These are phyloP conservation scores for Morone saxatilis DNA, from an alignment of 2,113 vertebrate species.

Conservation along the genomic window DNA sequence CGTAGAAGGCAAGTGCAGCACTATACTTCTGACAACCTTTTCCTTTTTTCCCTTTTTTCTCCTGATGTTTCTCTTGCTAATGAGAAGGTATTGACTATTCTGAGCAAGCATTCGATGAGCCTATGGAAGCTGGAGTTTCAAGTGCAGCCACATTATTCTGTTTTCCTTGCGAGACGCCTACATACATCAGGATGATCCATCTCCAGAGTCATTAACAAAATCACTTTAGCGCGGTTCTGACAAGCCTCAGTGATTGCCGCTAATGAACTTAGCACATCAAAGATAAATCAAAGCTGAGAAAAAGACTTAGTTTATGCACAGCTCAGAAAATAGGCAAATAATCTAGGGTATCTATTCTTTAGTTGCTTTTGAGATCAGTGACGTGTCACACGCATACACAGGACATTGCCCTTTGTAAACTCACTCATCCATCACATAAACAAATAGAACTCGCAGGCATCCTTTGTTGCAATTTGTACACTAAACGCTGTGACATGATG, in stretches of 20 bases:
- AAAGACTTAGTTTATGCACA: conserved; percentile 57
- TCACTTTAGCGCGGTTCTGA: conserved; percentile 81
- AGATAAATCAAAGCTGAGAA: conserved; percentile 81
- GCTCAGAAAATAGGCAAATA: conserved; percentile 58
- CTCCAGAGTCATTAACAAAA: conserved; percentile 83
- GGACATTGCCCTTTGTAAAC: conserved; percentile 24
- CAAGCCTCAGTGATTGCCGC: conserved; percentile 84
- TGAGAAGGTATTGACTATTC: conserved; percentile 68
- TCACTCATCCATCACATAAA: conserved; percentile 24
- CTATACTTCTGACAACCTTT: conserved; percentile 40
- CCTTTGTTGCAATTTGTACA: conserved; percentile 22
- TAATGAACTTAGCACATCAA: conserved; percentile 84
- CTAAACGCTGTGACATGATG: conserved; percentile 1
- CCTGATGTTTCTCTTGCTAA: conserved; percentile 58
- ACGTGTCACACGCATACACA: neutral
- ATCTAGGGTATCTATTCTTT: conserved; percentile 35
- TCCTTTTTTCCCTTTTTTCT: conserved; percentile 24
- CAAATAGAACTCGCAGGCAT: neutral
- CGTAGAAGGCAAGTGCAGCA: neutral
- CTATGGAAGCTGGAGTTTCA: conserved; percentile 54
- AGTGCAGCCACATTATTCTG: conserved; percentile 75
- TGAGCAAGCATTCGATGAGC: conserved; percentile 39
- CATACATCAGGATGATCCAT: conserved; percentile 83
- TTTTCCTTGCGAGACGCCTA: conserved; percentile 77
- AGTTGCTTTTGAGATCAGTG: conserved; percentile 21